Evolutionary conservation across 2,113 vertebrate genomes (phyloP).

Genomic region (Passer montanus): DNA sequence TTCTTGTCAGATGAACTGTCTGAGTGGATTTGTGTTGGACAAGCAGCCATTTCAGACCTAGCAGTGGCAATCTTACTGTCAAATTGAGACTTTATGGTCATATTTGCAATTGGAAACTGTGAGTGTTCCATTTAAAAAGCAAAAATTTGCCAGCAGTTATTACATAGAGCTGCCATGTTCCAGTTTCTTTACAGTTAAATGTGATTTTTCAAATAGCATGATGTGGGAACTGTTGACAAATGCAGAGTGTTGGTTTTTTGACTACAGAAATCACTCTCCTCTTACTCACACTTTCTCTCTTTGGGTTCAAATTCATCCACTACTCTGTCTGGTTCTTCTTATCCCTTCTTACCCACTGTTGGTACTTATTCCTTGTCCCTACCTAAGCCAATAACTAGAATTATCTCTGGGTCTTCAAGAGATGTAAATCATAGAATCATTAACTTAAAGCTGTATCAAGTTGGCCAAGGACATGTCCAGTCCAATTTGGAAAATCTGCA

Average conservation of each 20-base stretch:
- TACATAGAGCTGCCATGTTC: not conserved
- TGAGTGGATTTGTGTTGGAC: not conserved
- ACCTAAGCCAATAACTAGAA: not conserved
- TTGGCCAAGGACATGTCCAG: not conserved
- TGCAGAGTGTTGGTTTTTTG: not conserved
- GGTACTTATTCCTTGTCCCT: not conserved
- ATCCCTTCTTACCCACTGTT: not conserved
- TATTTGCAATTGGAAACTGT: not conserved
- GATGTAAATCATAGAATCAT: not conserved
- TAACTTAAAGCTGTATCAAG: not conserved
- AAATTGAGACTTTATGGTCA: not conserved
- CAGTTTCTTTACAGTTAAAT: not conserved
- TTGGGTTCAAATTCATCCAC: not conserved
- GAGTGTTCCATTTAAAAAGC: not conserved
- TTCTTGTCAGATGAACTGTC: not conserved
- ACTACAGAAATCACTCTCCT: not conserved
- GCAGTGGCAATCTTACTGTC: not conserved
- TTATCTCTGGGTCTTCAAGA: not conserved
- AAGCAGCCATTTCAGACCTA: not conserved
- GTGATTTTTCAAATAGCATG: conserved; percentile 3
- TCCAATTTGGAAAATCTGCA: not conserved
- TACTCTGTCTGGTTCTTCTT: not conserved
- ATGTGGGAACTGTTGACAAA: conserved; percentile 11
- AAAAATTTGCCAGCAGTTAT: not conserved
- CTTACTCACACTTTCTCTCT: not conserved